phyloP scores from a whole-genome alignment of 2,113 vertebrate genomes.

The Pachyramphus minor region DNA sequence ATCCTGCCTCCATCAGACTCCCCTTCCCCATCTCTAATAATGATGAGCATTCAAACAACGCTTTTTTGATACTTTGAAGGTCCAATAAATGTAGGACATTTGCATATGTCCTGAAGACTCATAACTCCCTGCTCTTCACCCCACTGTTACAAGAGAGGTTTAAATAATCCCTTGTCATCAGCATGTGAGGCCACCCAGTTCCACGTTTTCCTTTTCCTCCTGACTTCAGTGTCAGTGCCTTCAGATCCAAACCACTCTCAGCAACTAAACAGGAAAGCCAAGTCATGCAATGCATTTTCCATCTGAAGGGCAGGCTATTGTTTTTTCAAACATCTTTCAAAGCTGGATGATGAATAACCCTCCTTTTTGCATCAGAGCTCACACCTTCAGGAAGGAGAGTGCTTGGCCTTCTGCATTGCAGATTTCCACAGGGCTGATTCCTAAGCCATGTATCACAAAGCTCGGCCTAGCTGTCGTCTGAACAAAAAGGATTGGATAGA shows the following conservation, averaged over 20 bases:
- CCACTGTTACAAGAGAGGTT: not conserved
- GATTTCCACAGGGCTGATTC: not conserved
- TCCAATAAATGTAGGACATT: not conserved
- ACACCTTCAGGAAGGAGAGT: not conserved
- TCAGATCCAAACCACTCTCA: not conserved
- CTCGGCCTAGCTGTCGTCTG: not conserved
- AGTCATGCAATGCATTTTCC: not conserved
- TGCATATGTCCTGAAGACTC: not conserved
- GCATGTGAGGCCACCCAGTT: fast-evolving
- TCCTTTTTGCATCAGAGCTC: not conserved
- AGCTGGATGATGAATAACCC: not conserved
- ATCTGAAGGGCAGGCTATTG: not conserved
- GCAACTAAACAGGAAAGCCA: not conserved
- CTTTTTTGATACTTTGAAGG: not conserved
- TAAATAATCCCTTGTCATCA: not conserved
- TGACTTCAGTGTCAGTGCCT: not conserved
- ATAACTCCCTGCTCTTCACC: not conserved
- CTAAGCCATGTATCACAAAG: not conserved
- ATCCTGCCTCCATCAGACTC: not conserved
- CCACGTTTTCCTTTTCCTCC: not conserved
- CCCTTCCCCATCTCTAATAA: not conserved
- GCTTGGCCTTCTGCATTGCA: not conserved
- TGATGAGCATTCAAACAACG: not conserved
- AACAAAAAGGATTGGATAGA: not conserved
- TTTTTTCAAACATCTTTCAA: not conserved